Percentiles rank a stretch among this genome's conserved stretches.
phyloP scores from a whole-genome alignment of 1,140 invertebrate species.

The Aphaenogaster rudis region DNA sequence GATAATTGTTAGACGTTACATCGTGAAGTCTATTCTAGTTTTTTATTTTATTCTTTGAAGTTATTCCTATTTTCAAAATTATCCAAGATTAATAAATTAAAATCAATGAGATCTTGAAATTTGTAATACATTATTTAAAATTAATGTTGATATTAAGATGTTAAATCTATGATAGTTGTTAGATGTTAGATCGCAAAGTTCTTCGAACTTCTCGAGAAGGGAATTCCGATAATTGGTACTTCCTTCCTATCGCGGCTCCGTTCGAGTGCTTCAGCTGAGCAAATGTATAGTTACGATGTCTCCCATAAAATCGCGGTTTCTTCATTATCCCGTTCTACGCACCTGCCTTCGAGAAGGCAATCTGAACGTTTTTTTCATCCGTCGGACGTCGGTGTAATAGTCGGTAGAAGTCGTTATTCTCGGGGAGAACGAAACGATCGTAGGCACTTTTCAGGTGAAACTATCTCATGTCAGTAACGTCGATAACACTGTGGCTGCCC shows the following conservation, averaged over 20 bases:
- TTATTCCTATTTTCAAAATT: no score
- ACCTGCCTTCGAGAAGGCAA: slow-evolving; percentile 39
- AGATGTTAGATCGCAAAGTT: neutral
- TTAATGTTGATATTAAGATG: neutral
- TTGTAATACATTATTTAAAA: neutral
- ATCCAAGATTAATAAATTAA: neutral
- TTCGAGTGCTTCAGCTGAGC: slow-evolving; percentile 6
- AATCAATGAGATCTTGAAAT: neutral
- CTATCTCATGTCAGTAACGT: slow-evolving; percentile 35
- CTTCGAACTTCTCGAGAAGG: neutral
- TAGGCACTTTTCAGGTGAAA: slow-evolving; percentile 50
- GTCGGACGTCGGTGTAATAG: slow-evolving; percentile 20
- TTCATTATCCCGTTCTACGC: slow-evolving; percentile 48
- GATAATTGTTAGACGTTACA: no score
- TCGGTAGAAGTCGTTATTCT: slow-evolving; percentile 43
- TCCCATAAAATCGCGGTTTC: slow-evolving; percentile 45
- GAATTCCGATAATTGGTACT: slow-evolving; percentile 38
- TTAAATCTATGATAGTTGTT: neutral
- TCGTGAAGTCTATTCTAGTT: no score
- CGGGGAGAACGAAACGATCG: slow-evolving; percentile 23
- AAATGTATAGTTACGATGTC: slow-evolving; percentile 31
- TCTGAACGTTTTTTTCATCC: slow-evolving; percentile 22
- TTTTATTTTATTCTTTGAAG: no score
- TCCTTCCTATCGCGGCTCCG: slow-evolving; percentile 9
- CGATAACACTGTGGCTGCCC: slow-evolving; percentile 53